phyloP scores from a whole-genome alignment of 2,888 invertebrate species.

The Atethmia centrago region DNA sequence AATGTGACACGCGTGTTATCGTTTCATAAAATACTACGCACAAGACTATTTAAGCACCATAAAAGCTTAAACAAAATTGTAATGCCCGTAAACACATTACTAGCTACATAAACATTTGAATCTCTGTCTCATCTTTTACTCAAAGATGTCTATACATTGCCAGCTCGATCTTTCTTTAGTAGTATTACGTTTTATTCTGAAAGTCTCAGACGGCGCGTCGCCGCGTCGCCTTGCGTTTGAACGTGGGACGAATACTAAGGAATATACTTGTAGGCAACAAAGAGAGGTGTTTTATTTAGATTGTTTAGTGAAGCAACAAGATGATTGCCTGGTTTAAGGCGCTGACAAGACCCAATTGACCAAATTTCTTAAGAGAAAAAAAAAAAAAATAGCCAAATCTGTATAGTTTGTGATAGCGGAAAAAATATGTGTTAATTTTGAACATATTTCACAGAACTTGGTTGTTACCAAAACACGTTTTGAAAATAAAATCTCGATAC shows the following conservation, averaged over 20 bases:
- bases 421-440: too few species aligned
- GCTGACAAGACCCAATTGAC: too few species aligned
- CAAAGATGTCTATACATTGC: neutral
- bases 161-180: neutral
- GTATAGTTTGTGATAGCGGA: too few species aligned
- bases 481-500: too few species aligned
- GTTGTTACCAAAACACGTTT: too few species aligned
- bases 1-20: neutral
- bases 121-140: neutral
- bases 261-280: neutral
- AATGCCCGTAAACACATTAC: neutral
- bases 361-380: too few species aligned
- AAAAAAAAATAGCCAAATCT: too few species aligned
- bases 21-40: neutral
- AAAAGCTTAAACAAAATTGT: neutral
- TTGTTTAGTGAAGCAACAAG: neutral
- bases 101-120: neutral
- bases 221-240: slow-evolving; percentile 13
- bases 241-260: neutral
- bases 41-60: neutral
- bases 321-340: neutral
- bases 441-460: too few species aligned
- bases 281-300: neutral
- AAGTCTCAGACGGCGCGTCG: slow-evolving; percentile 26
- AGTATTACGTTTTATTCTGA: neutral